Evolutionary conservation across 1,140 invertebrate genomes (phyloP).

Genomic region (Pissodes strobi): DNA sequence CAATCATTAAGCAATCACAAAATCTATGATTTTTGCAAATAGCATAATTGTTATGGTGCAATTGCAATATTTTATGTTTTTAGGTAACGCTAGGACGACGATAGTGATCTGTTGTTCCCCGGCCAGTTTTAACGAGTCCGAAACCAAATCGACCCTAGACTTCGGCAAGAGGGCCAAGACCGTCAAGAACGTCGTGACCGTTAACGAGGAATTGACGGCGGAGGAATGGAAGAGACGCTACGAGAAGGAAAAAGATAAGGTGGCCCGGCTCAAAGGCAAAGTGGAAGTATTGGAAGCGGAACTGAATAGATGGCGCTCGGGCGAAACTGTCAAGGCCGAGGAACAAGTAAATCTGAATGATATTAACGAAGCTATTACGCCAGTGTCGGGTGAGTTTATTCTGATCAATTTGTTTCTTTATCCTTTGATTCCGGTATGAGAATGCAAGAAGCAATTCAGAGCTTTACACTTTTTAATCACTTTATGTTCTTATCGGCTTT

Average conservation of each 20-base stretch:
- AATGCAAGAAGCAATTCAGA: too few relatives aligned
- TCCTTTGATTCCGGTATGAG: too few relatives aligned
- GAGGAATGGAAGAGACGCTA: slow-evolving; percentile 99
- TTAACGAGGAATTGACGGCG: slow-evolving; percentile 98
- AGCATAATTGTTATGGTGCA: too few relatives aligned
- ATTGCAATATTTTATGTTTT: too few relatives aligned
- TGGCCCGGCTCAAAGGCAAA: slow-evolving; percentile 78
- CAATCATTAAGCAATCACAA: too few relatives aligned
- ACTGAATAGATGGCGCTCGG: slow-evolving; percentile 83
- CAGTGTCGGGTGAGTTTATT: slow-evolving; percentile 51
- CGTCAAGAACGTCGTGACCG: slow-evolving; percentile 98
- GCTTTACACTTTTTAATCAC: too few relatives aligned
- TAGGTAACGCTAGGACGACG: slow-evolving; percentile 90
- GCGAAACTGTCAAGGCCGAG: slow-evolving; percentile 89
- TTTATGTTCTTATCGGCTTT: too few relatives aligned
- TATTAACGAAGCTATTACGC: slow-evolving; percentile 57
- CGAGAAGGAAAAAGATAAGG: slow-evolving; percentile 97
- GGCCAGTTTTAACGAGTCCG: slow-evolving; percentile 97
- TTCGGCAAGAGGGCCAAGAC: slow-evolving; percentile 99
- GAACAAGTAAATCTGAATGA: slow-evolving; percentile 88
- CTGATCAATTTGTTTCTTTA: background rate
- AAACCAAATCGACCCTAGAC: slow-evolving; percentile 98
- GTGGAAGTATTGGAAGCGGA: slow-evolving; percentile 89
- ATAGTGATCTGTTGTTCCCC: slow-evolving; percentile 99
- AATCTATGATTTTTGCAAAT: too few relatives aligned